Base-by-base conservation (phyloP, 2,113 vertebrate genomes). In the Lepisosteus osseus region DNA sequence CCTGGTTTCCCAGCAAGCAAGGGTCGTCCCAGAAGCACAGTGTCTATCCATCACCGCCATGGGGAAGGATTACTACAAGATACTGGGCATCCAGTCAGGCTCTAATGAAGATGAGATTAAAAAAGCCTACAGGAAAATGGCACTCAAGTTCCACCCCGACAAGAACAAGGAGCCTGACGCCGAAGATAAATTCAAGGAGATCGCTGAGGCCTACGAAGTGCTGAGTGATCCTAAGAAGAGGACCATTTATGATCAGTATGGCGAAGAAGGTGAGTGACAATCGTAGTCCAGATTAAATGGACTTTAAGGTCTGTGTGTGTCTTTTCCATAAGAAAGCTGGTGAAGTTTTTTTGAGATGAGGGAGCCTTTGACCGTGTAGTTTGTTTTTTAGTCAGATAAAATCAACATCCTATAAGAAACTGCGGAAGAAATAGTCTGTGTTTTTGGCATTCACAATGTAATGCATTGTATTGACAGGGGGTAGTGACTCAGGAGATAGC, bases 81-180 rank as follows among this genome's bases (percentile, higher is more conserved):
- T 96, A 81, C 84, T 99, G 82, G 96, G 95, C 2, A 95, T 98
- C 83, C 81, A 92, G 2, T 88, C 90, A 0, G 93, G 95, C 0
- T 96, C 97, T 83, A 97, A 96, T 0, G 97, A 99, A 17, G 97
- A 99, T 63, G 97, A 99, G 85, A 95, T 99, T 88, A 98, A 98
- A 86, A 96, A 94, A 83, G 97, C 96, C 55, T 99, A 99, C 78
- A 91, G 96, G 80, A 97, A 96, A 85, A 94, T 99, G 95, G 97
- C 97, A 43, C 89, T 99, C 61, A 98, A 96, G 79, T 99, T 95
- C 73, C 97, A 99, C 78, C 97, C 97, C 0, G 97, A 99, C 86
- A 99, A 99, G 84, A 99, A 99, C 87, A 94, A 97, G 73, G 96
- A 98, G 0, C 93, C 95, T 2, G 95, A 88, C 0, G 97, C 97